Evolutionary conservation across 2,888 invertebrate genomes (phyloP), one percentile per base, ranked within the genome.

Genomic region (Athrips mouffetella): DNA sequence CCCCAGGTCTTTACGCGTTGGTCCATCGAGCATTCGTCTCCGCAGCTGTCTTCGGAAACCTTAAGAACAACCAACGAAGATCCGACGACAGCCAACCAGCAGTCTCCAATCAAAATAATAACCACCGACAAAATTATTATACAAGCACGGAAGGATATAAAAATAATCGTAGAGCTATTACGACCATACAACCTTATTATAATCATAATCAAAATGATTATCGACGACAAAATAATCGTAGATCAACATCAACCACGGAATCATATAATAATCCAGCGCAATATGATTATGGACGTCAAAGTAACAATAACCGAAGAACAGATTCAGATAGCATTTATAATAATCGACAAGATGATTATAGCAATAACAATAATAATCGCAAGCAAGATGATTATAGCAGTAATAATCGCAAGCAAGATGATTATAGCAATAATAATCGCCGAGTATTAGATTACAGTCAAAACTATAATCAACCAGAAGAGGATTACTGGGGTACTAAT

Each of bases 1-100:
- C 88, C 0, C 88, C 88, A 0, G 88, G 85, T 0, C 50, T 87
- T 0, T 88, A 87, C 54, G 83, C 88, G 0, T 64, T 51, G 0
- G 58, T 76, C 0, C 75, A 50, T 3, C 39, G 25, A 13, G 42
- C 50, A 2, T 53, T 53, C 42, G 33, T 53, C 3, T 47, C 52
- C 1, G 48, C 50, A 5, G 45, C 50, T 7, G 39, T 48, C 11
- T 53, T 53, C 25, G 39, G 49, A 10, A 33, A 47, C 21, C 5
- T 8, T 10, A 45, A 45, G 5, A 45, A 33, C 6, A 45, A 27
- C 27, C 25, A 41, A n/a, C 25, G 16, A 20, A 20, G 16, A 15
- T 18, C 13, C 10, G 13, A 35, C 10, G 16, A 20, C 6, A 21
- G n/a, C 7, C 27, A 27, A 27, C 1, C 15, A 33, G 23, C 4